Percentiles rank a stretch among this genome's conserved stretches.
phyloP scores from a whole-genome alignment of 2,888 invertebrate species.

The Deladenus siricidicola region DNA sequence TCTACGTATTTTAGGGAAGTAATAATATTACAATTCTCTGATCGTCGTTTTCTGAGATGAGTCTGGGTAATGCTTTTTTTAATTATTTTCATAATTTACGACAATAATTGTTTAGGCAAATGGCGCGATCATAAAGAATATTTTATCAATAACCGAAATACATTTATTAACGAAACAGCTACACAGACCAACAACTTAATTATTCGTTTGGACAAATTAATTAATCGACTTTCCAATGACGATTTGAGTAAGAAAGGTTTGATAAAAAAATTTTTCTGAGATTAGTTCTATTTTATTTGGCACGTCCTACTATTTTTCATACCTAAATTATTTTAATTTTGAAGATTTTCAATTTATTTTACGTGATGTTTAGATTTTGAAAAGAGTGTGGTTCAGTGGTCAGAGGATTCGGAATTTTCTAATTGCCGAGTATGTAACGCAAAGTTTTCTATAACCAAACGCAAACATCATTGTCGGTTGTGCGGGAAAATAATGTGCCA shows the following conservation, averaged over 20 bases:
- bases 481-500: conserved; percentile 57
- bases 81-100: not conserved
- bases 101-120: conserved; percentile 5
- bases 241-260: conserved; percentile 54
- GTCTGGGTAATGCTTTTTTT: no score
- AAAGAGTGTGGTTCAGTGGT: conserved; percentile 74
- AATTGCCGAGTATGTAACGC: conserved; percentile 76
- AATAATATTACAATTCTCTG: no score
- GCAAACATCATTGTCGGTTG: conserved; percentile 90
- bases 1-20: no score
- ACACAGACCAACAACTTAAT: conserved; percentile 90
- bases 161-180: conserved; percentile 75
- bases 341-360: not conserved
- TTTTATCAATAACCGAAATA: conserved; percentile 57
- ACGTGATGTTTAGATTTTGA: conserved; percentile 60
- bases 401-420: conserved; percentile 79
- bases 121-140: conserved; percentile 39
- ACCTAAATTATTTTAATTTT: not conserved
- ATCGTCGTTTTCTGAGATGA: no score
- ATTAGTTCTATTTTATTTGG: no score
- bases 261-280: no score
- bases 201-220: conserved; percentile 80
- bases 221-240: conserved; percentile 68
- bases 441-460: conserved; percentile 58
- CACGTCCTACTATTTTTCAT: no score